These are phyloP conservation scores for Chironomus tepperi DNA, from an alignment of 1,140 invertebrate genomes.

Conservation along the genomic window DNA sequence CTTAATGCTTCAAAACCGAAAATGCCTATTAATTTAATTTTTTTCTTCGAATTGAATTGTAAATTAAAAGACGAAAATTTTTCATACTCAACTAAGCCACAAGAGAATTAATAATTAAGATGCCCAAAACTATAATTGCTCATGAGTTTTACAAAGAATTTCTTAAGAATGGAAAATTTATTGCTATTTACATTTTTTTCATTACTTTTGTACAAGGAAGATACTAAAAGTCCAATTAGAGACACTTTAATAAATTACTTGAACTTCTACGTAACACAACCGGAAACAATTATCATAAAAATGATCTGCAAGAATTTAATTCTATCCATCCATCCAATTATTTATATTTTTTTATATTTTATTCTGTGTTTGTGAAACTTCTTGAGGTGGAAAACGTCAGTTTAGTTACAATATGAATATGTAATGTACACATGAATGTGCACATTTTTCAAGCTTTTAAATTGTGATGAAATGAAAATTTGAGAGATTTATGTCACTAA, in stretches of 20 bases:
- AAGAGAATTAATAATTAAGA: conserved; percentile 11
- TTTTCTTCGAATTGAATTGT: conserved; percentile 17
- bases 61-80: conserved; percentile 11
- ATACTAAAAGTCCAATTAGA: conserved; percentile 23
- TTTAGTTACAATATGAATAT: no score
- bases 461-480: no score
- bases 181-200: conserved; percentile 17
- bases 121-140: conserved; percentile 18
- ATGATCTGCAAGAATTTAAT: conserved; percentile 21
- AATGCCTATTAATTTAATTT: conserved; percentile 22
- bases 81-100: background rate
- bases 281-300: conserved; percentile 23
- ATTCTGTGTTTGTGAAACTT: no score
- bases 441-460: no score
- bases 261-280: background rate
- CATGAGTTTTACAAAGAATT: background rate
- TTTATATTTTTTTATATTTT: no score
- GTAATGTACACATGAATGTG: no score
- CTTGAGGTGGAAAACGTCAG: no score
- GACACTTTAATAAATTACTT: conserved; percentile 22
- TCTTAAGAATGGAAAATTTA: background rate
- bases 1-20: background rate
- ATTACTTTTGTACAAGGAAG: background rate
- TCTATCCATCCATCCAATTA: background rate
- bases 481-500: no score